Evolutionary conservation across 2,113 vertebrate species (phyloP), one percentile per base, ranked within the genome.

Genomic region (Apistogramma diplotaenia): DNA sequence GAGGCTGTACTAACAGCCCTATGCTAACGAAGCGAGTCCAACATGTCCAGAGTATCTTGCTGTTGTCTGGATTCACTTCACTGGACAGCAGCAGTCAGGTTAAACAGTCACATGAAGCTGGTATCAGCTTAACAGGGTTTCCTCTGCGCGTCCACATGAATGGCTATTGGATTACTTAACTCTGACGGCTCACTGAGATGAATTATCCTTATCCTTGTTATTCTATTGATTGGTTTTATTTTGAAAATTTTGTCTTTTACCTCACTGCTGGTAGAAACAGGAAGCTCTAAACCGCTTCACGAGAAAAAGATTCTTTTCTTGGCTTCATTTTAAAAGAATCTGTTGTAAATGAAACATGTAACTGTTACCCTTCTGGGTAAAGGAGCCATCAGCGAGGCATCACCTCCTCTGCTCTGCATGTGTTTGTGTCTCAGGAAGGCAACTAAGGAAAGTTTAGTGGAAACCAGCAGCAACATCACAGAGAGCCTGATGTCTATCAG

Each of bases 401-500:
- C 27, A 9, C 3, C 19, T 74, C 13, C 6, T 82, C 13, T 78
- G 37, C 12, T 74, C 11, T 78, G 40, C 85, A 59, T 85, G 23
- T 74, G 18, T 84, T 8, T 84, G 55, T 76, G 3, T 79, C 15
- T 56, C 81, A 95, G 95, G 89, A 99, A 98, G 84, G 96, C 87
- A 43, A 96, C 96, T 1, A 99, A 99, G 85, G 97, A 97, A 86
- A 96, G 94, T 78, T 87, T 98, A 18, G 97, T 96, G 40, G 96
- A 98, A 90, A 97, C 95, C 0, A 96, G 96, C 25, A 96, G 97
- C 77, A 90, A 91, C 92, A 98, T 99, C 94, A 99, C 98, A 0
- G 98, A 98, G 93, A 97, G 91, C 56, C 94, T 99, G 91, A 98
- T 98, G 97, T 95, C 96, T 6, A 95, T 99, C 92, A 98, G 97